Evolutionary conservation across 2,888 invertebrate genomes (phyloP).

Genomic region (Dexiosoma caninum): DNA sequence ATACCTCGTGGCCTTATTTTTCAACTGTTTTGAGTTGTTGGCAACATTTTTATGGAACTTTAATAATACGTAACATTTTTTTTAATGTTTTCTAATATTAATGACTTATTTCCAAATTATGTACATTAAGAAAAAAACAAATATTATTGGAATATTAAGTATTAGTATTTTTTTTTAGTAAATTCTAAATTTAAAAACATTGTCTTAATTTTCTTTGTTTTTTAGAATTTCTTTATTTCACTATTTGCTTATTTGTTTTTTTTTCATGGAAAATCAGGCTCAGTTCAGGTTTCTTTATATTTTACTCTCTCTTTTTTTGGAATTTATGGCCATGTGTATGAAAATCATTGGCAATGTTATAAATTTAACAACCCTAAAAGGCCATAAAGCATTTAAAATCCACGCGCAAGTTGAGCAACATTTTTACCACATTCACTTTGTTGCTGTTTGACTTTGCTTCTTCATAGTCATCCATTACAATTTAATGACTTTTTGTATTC

Average conservation of each 20-base stretch:
- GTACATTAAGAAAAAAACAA: background rate
- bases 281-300: background rate
- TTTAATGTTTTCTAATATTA: too few relatives aligned
- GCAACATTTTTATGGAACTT: too few relatives aligned
- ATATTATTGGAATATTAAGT: background rate
- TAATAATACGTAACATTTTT: too few relatives aligned
- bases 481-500: constrained; percentile 45
- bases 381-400: constrained; percentile 72
- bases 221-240: background rate
- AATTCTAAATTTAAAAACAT: too few relatives aligned
- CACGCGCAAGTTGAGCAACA: constrained; percentile 56
- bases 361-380: constrained; percentile 71
- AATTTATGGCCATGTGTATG: constrained; percentile 47
- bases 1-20: too few relatives aligned
- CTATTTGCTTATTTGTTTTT: background rate
- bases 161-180: too few relatives aligned
- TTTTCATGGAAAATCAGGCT: constrained; percentile 19
- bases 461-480: constrained; percentile 12
- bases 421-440: constrained; percentile 34
- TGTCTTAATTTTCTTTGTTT: background rate
- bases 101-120: too few relatives aligned
- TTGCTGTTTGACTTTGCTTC: constrained; percentile 5
- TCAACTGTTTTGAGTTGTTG: too few relatives aligned
- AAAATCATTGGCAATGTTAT: constrained; percentile 65
- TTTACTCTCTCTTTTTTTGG: constrained; percentile 36